Base-by-base conservation (phyloP, 2,113 vertebrate genomes). In the Scomber colias region DNA sequence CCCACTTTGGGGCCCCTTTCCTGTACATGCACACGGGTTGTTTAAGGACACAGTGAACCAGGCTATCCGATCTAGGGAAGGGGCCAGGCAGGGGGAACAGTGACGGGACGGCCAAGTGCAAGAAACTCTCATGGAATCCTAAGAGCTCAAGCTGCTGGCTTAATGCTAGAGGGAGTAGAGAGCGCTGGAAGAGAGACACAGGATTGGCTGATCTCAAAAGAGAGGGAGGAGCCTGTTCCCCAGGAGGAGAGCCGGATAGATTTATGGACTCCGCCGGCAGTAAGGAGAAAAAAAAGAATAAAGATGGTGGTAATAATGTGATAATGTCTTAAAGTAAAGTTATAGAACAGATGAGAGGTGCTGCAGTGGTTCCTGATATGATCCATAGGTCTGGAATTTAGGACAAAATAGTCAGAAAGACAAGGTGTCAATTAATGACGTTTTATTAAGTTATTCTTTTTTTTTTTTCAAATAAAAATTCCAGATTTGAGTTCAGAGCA, bases 21-120 rank as follows among this genome's bases (percentile, higher is more conserved):
- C 93, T 95, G 92, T 92, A 88, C 84, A 90, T 93, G 89, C 82
- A 83, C 87, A 93, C 46, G 92, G 94, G 94, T 95, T 95, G 93
- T 95, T 93, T 95, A 84, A 95, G 94, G 95, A 95, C 94, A 95
- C 93, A 82, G 89, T 94, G 94, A 95, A 95, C 95, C 90, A 86
- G 92, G 92, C 92, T 93, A 95, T 94, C 93, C 93, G 87, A 93
- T 93, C 90, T 83, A 84, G 92, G 66, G 84, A 91, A 90, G 94
- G 92, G 93, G 93, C 94, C 92, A 82, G 54, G 81, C 84, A 91
- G 85, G 92, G 93, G 95, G 94, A 93, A 62, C 79, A 86, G 87
- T 84, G 88, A 93, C 89, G 27, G 91, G 90, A 90, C 89, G 88
- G 90, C 88, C 79, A 90, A 90, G 85, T 91, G 85, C 86, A 92